These are phyloP conservation scores for Dasypogon diadema DNA, from an alignment of 2,888 invertebrate species.

Conservation along the genomic window DNA sequence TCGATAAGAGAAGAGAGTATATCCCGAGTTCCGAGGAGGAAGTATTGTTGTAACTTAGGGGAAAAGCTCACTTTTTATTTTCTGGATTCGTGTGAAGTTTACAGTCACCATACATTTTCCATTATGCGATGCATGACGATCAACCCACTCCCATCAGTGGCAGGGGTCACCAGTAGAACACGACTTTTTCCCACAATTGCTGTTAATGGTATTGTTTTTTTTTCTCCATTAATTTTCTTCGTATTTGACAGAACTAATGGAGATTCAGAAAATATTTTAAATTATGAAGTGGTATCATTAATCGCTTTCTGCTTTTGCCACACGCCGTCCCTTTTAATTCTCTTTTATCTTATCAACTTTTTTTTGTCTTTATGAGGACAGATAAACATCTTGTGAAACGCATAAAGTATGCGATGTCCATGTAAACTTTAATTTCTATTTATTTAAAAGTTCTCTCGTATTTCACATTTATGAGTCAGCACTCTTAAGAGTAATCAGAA, in stretches of 20 bases:
- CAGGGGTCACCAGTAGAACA: neutral
- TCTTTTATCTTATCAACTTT: neutral
- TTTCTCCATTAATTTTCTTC: neutral
- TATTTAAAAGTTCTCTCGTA: too few species aligned
- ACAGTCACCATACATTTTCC: neutral
- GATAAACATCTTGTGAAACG: neutral
- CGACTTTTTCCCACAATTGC: neutral
- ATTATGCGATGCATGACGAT: neutral
- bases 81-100: neutral
- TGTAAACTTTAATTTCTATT: too few species aligned
- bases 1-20: conserved; percentile 27
- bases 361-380: neutral
- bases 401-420: too few species aligned
- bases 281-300: neutral
- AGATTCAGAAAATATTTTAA: neutral
- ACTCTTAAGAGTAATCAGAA: too few species aligned
- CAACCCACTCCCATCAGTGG: neutral
- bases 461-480: too few species aligned
- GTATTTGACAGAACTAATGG: neutral
- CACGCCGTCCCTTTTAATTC: neutral
- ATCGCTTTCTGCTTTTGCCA: neutral
- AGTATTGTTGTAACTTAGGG: neutral
- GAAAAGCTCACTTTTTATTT: neutral
- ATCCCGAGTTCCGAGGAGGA: conserved; percentile 4
- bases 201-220: neutral